Percentiles rank a stretch among this genome's conserved stretches.
phyloP scores from a whole-genome alignment of 2,797 vertebrate species.

The Cossypha heuglini region DNA sequence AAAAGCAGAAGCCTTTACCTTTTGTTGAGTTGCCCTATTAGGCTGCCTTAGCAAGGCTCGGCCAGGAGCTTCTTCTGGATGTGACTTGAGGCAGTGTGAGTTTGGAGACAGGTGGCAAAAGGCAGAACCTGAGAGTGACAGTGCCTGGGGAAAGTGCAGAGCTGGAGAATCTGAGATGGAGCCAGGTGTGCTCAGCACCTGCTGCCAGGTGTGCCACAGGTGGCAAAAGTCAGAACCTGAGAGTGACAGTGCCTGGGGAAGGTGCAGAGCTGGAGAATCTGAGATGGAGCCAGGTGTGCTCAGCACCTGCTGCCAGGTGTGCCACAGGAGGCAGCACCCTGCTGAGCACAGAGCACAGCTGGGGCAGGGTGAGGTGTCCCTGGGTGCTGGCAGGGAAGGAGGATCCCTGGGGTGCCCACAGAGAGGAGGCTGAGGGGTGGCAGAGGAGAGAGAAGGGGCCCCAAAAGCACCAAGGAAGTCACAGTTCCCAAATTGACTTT shows the following conservation, averaged over 20 bases:
- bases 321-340: fast-evolving
- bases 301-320: background rate
- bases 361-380: background rate
- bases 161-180: background rate
- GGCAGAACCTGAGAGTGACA: background rate
- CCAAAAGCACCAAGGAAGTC: background rate
- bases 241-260: background rate
- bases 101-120: background rate
- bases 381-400: background rate
- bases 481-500: background rate
- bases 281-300: background rate
- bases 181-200: background rate
- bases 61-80: background rate
- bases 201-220: background rate
- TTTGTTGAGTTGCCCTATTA: background rate
- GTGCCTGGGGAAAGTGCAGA: background rate
- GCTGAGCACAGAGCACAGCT: background rate
- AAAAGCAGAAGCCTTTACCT: conserved; percentile 9
- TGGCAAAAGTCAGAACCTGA: background rate
- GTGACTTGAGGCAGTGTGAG: background rate
- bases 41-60: background rate
- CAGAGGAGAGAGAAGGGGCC: background rate
- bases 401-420: background rate
- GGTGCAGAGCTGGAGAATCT: background rate
- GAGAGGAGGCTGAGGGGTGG: background rate